These are phyloP conservation scores for Schrankia costaestrigalis DNA, from an alignment of 2,888 invertebrate genomes.

Conservation along the genomic window DNA sequence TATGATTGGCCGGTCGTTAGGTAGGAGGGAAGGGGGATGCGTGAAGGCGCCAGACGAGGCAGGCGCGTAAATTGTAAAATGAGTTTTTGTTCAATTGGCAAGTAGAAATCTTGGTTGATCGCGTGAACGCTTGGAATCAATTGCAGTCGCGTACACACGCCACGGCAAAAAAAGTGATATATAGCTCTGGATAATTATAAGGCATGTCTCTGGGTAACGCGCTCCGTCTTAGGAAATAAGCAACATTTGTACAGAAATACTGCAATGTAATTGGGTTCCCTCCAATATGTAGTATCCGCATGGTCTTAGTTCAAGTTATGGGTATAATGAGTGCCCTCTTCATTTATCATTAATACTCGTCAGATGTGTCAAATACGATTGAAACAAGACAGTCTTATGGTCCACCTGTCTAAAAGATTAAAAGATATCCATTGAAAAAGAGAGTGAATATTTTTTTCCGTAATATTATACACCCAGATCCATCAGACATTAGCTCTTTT, in stretches of 20 bases:
- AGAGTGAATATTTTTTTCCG: too few species aligned
- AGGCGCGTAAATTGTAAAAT: constrained; percentile 45
- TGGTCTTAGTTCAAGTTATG: neutral
- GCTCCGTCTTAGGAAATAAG: constrained; percentile 32
- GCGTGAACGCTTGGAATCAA: constrained; percentile 49
- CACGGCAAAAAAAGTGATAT: constrained; percentile 42
- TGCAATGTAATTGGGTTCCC: constrained; percentile 28
- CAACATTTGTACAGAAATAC: constrained; percentile 24
- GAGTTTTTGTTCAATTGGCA: constrained; percentile 52
- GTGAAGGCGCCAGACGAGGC: constrained; percentile 49
- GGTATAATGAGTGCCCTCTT: neutral
- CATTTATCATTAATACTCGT: neutral
- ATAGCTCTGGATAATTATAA: constrained; percentile 47
- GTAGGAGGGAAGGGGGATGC: constrained; percentile 41
- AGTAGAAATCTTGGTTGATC: constrained; percentile 43
- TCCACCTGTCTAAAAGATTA: too few species aligned
- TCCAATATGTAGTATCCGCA: constrained; percentile 9
- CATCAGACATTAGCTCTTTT: too few species aligned
- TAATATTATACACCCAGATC: too few species aligned
- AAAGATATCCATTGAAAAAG: too few species aligned
- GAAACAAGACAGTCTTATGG: too few species aligned
- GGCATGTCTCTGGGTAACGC: constrained; percentile 37
- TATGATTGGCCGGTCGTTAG: constrained; percentile 55
- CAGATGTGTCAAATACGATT: too few species aligned
- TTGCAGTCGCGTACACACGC: constrained; percentile 42